phyloP scores from a whole-genome alignment of 2,888 invertebrate genomes.

The Gibbula magus region DNA sequence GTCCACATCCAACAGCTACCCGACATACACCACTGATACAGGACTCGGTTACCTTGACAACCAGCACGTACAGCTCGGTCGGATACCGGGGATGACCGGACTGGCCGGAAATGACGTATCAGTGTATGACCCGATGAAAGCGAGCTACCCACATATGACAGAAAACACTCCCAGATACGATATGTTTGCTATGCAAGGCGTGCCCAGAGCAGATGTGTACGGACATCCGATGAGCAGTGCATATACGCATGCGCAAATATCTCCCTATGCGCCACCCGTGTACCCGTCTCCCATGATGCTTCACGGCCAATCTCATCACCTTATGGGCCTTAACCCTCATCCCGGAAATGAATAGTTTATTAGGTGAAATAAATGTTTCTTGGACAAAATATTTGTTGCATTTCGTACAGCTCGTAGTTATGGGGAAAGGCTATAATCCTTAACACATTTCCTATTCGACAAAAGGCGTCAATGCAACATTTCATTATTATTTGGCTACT shows the following conservation, averaged over 20 bases:
- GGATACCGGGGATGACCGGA: slow-evolving; percentile 23
- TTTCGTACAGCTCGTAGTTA: no score
- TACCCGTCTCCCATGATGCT: neutral
- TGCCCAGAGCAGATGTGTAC: neutral
- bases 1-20: neutral
- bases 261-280: neutral
- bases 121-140: slow-evolving; percentile 43
- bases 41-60: slow-evolving; percentile 5
- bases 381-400: no score
- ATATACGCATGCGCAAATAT: neutral
- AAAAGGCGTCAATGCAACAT: no score
- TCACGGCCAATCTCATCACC: neutral
- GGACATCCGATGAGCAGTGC: neutral
- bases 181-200: slow-evolving; percentile 4
- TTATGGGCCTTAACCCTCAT: neutral
- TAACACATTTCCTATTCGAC: no score
- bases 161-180: neutral
- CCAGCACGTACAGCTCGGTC: neutral
- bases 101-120: slow-evolving; percentile 30
- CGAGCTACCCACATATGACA: slow-evolving; percentile 35
- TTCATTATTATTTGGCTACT: no score
- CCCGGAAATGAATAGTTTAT: neutral
- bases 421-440: no score
- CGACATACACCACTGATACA: neutral
- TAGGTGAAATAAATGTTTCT: no score